These are phyloP conservation scores for Chaetops frenatus DNA, from an alignment of 2,113 vertebrate genomes.

Conservation along the genomic window DNA sequence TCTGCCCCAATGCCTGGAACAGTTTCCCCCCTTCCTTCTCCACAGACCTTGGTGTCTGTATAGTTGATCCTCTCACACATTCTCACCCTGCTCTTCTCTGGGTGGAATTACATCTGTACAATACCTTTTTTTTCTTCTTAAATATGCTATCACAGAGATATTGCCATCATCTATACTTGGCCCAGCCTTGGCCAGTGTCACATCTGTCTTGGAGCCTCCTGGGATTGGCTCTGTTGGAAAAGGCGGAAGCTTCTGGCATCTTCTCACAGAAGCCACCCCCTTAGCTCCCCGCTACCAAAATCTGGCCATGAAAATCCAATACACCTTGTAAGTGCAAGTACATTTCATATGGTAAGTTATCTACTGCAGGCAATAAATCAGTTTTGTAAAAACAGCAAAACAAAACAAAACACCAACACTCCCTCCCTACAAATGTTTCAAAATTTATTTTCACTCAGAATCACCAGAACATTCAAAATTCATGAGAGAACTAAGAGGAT, in stretches of 20 bases:
- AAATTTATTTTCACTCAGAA: not conserved
- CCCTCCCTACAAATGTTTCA: not conserved
- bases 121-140: not conserved
- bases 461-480: not conserved
- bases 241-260: not conserved
- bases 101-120: not conserved
- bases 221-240: not conserved
- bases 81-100: not conserved
- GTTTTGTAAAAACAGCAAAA: not conserved
- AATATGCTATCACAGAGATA: not conserved
- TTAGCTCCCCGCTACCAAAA: not conserved
- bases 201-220: not conserved
- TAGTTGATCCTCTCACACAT: not conserved
- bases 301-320: not conserved
- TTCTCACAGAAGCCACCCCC: not conserved
- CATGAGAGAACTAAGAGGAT: not conserved
- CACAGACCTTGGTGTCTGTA: not conserved
- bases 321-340: not conserved
- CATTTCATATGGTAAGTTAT: not conserved
- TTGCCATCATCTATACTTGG: not conserved
- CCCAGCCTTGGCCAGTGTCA: not conserved
- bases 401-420: not conserved
- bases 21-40: accelerated
- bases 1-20: not conserved
- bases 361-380: not conserved